Base-by-base conservation (phyloP, 2,888 invertebrate genomes). In the Mamestra brassicae region DNA sequence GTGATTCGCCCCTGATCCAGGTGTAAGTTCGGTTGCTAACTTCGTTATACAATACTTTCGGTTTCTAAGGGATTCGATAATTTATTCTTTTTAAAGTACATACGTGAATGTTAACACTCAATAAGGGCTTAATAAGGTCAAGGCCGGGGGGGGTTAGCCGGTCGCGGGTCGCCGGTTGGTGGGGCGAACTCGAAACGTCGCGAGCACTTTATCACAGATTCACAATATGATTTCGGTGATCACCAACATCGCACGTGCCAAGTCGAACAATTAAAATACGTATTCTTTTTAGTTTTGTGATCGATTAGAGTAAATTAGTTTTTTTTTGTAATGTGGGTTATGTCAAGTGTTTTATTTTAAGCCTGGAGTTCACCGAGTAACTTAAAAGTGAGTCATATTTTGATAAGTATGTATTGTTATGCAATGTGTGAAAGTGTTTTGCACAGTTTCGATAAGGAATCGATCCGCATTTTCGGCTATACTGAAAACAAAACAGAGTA, bases 161-260 rank as follows among this genome's bases (percentile, higher is more conserved):
- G 63, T 64, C 52, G 65, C 42, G 50, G 70, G 66, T 61, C 71
- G 83, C 72, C 64, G 63, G 65, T 66, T 54, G 72, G 72, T 63
- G 69, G 71, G 76, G 55, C 57, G 77, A 85, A 81, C 73, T 66
- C 66, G 60, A 52, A 71, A 70, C 71, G 61, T 4, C 47, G 80
- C 72, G 62, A 57, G 36, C 50, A 57, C 45, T 60, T 67, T 81
- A 81, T 78, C 47, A 81, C 63, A 76, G 67, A 72, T 72, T 71
- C 71, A 83, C 79, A 85, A 78, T 85, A 87, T 82, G 78, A 89
- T 87, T 91, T 90, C 77, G 89, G 88, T 81, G 86, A 80, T 86
- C 84, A 78, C 71, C 84, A 84, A 57, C 81, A 75, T 65, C 88
- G 83, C 88, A 90, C 91, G 92, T 88, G 85, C 61, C 57, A 63